These are phyloP conservation scores for Eleutherodactylus coqui DNA, from an alignment of 2,797 vertebrate species.

Conservation along the genomic window DNA sequence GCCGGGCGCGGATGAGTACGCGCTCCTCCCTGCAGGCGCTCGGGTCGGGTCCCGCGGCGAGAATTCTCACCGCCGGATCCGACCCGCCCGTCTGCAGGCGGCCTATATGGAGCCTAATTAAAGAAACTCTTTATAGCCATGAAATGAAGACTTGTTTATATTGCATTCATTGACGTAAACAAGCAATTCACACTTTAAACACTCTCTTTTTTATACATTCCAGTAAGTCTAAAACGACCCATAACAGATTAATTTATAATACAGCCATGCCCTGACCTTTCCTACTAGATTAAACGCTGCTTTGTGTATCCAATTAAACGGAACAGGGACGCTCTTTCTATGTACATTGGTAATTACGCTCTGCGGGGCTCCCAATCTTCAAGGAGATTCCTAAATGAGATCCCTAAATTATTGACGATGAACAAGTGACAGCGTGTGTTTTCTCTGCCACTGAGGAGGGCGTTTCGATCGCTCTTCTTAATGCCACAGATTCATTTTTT, in stretches of 20 bases:
- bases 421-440: slow-evolving; percentile 11
- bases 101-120: not conserved
- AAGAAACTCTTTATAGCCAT: not conserved
- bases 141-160: not conserved
- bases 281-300: slow-evolving; percentile 39
- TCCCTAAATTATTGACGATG: slow-evolving; percentile 30
- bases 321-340: slow-evolving; percentile 43
- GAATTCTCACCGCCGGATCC: too few species aligned
- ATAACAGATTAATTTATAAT: not conserved
- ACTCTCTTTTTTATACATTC: not conserved
- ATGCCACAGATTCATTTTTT: not conserved
- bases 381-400: not conserved
- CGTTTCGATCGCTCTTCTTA: slow-evolving; percentile 8
- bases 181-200: not conserved
- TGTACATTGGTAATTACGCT: slow-evolving; percentile 58
- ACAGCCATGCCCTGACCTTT: slow-evolving; percentile 47
- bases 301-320: slow-evolving; percentile 54
- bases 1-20: too few species aligned
- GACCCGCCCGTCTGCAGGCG: too few species aligned
- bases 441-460: slow-evolving; percentile 12
- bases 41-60: too few species aligned
- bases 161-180: not conserved
- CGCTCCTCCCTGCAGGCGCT: too few species aligned
- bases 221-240: not conserved
- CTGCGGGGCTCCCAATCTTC: not conserved